Percentiles rank a stretch among this genome's conserved stretches.
Conservation (phyloP, 2,797 vertebrate species). For the Falco concolor region DNA sequence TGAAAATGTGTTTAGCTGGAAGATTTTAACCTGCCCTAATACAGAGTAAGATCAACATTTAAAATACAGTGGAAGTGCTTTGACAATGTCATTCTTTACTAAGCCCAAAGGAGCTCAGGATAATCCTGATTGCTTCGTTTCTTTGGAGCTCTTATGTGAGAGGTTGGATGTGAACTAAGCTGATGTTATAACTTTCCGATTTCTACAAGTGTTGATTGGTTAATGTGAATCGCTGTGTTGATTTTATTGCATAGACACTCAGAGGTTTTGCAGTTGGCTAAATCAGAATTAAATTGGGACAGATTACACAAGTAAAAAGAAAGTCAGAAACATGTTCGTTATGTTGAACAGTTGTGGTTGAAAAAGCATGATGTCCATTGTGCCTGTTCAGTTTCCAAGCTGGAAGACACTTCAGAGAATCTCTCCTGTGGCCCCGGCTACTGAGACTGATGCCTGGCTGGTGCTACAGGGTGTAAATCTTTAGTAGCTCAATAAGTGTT, state of each 20-base stretch:
- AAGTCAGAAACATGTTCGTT: neutral
- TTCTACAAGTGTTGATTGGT: neutral
- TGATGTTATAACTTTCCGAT: neutral
- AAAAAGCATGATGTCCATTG: neutral
- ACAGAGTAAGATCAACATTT: neutral
- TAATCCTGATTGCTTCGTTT: neutral
- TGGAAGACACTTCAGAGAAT: neutral
- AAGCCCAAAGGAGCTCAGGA: neutral
- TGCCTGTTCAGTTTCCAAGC: neutral
- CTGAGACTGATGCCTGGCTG: neutral
- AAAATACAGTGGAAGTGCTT: conserved; percentile 5
- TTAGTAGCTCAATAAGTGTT: neutral
- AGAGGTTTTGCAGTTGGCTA: neutral
- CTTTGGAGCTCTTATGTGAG: neutral
- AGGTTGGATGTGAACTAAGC: neutral
- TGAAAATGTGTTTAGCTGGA: neutral
- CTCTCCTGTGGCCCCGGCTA: neutral
- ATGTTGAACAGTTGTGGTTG: neutral
- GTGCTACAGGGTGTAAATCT: neutral
- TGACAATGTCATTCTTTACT: conserved; percentile 30
- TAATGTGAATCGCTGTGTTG: neutral
- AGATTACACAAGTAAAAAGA: neutral
- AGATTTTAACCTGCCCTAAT: neutral
- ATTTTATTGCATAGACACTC: neutral
- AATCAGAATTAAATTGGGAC: neutral